Conservation (phyloP, 2,113 vertebrate genomes). For the Mastomys coucha region DNA sequence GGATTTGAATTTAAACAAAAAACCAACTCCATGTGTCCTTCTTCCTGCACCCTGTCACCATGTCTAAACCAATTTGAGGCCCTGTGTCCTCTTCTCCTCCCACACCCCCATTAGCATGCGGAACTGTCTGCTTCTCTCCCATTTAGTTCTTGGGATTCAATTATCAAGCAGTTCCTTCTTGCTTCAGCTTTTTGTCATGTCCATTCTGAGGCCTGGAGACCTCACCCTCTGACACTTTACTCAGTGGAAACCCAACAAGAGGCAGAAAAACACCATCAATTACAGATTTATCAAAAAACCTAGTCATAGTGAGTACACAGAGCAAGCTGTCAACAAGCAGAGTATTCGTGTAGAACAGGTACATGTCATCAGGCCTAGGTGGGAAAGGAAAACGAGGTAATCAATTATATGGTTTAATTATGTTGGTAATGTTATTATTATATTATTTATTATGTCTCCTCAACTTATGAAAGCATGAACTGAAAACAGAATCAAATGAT, state of each 20-base stretch:
- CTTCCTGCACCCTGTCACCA: neutral
- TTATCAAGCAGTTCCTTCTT: neutral
- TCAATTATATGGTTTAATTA: neutral
- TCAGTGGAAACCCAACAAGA: neutral
- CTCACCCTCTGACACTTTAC: neutral
- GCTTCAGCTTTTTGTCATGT: neutral
- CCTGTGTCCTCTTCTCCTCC: neutral
- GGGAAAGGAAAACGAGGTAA: neutral
- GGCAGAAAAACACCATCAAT: neutral
- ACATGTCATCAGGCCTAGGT: neutral
- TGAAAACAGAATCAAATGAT: constrained; percentile 1
- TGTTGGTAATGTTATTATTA: neutral
- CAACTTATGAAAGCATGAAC: neutral
- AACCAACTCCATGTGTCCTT: constrained; percentile 1
- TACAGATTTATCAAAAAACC: neutral
- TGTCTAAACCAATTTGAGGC: constrained; percentile 3
- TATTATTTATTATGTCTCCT: neutral
- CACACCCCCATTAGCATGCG: neutral
- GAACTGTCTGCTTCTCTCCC: neutral
- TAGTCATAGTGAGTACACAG: too few species aligned
- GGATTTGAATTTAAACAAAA: constrained; percentile 65
- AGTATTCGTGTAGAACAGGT: neutral
- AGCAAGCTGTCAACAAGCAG: neutral
- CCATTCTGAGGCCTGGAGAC: neutral
- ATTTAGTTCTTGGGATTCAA: neutral